Base-by-base conservation (phyloP, 2,113 vertebrate genomes). In the Sander vitreus region DNA sequence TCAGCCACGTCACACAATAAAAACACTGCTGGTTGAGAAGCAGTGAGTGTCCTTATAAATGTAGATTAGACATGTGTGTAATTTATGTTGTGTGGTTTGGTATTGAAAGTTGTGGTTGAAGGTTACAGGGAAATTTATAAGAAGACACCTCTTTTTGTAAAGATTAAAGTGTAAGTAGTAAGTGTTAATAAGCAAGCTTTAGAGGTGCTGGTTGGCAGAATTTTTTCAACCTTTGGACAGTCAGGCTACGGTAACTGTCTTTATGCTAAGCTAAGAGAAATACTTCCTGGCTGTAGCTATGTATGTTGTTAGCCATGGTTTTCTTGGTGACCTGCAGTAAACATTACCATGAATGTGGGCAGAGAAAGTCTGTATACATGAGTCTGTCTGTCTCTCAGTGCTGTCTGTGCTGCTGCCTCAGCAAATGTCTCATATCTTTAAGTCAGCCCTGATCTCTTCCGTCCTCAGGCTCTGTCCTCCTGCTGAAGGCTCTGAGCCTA, bases 351-450 rank as follows among this genome's bases (percentile, higher is more conserved):
- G 36, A 60, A 65, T 60, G 60, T 53, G 59, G n/a, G 53, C 45
- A 54, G 45, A 39, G 63, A 39, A 21, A 58, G 13, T 76, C n/a
- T 13, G 23, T 72, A n/a, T 19, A 30, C 30, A 23, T 21, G 59
- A 33, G 51, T 54, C 53, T 27, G 54, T 69, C 36, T 72, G 77
- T 79, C 50, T 77, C 51, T 58, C 23, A 15, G 27, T n/a, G 16
- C 55, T 72, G 39, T 58, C 71, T 53, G 66, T 80, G 16, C 45
- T 53, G 70, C 83, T 73, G 69, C 30, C 51, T 76, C 82, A 78
- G 71, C 74, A 66, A 72, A 83, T 19, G 16, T 39, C 71, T 80
- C 39, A 18, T 25, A 50, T 73, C 50, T 77, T 83, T 14, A 43
- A 62, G 39, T 50, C 53, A 53, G 23, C 62, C 78, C 68, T 65